Percentiles rank a stretch among this genome's conserved stretches.
phyloP scores from a whole-genome alignment of 2,888 invertebrate genomes.

The Meandrusa payeni region DNA sequence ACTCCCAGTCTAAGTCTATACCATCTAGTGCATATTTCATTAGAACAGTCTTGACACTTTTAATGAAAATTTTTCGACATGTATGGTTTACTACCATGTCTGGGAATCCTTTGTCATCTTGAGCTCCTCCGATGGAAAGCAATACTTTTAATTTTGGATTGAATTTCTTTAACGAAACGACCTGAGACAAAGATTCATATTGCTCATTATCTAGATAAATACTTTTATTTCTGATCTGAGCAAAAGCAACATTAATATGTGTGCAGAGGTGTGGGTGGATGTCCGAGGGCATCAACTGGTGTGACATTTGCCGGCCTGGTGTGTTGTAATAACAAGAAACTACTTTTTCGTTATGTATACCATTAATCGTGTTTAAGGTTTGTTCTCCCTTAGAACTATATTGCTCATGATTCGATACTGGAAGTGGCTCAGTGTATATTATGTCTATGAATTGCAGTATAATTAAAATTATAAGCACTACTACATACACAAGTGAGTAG shows the following conservation, averaged over 20 bases:
- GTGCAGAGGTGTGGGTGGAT: slow-evolving; percentile 89
- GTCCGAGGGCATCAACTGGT: slow-evolving; percentile 73
- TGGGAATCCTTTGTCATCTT: slow-evolving; percentile 82
- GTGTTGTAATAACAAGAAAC: slow-evolving; percentile 86
- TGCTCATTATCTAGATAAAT: slow-evolving; percentile 76
- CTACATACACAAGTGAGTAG: too few relatives aligned
- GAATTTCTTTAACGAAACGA: slow-evolving; percentile 76
- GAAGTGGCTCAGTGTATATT: too few relatives aligned
- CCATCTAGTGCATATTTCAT: slow-evolving; percentile 83
- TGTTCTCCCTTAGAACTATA: too few relatives aligned
- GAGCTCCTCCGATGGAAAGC: slow-evolving; percentile 86
- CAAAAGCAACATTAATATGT: slow-evolving; percentile 91
- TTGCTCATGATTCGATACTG: too few relatives aligned
- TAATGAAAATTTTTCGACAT: slow-evolving; percentile 83
- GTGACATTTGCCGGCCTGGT: slow-evolving; percentile 49
- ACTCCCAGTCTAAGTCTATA: slow-evolving; percentile 93
- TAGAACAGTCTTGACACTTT: slow-evolving; percentile 76
- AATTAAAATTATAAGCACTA: too few relatives aligned
- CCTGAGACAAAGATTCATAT: slow-evolving; percentile 50
- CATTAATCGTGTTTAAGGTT: too few relatives aligned
- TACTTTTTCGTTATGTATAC: slow-evolving; percentile 39
- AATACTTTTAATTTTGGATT: slow-evolving; percentile 88
- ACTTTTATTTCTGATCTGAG: slow-evolving; percentile 81
- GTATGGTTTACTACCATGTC: slow-evolving; percentile 87
- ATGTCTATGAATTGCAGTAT: too few relatives aligned